Base-by-base conservation (phyloP, 2,113 vertebrate species). In the Oxygymnocypris stewartii region DNA sequence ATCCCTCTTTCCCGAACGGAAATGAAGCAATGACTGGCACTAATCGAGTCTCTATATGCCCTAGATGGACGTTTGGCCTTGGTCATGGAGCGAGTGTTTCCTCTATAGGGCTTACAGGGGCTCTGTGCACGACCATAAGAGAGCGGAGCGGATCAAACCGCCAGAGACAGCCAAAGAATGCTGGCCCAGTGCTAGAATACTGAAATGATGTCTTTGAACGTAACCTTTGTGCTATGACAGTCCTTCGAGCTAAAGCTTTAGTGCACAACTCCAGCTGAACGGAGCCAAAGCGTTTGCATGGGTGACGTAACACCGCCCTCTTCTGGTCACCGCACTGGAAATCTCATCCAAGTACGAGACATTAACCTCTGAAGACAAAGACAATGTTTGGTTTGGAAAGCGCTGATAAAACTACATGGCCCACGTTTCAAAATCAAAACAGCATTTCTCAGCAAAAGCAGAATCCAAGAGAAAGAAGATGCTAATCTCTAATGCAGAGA, bases 291-390 rank as follows among this genome's bases (percentile, higher is more conserved):
- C 31, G 6, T 28, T 25, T 35, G 23, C 28, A 85, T 83, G 71
- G 23, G 42, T 67, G 89, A 82, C 84, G 13, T 78, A 86, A 92
- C 67, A 90, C 90, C 92, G 93, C 94, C 95, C 94, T 90, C 95
- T 79, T 85, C 90, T 94, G 95, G 94, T 69, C 78, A 51, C 20
- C 12, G 57, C 47, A 11, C 18, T 65, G 6, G 47, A 85, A 79
- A 47, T 10, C 25, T 20, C 31, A 2, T 59, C 73, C 40, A 61
- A 31, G 20, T 67, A 14, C 44, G 10, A 88, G 47, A 83, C 67
- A 83, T 88, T 81, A 87, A 87, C 87, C 84, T 84, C 81, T 61
- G 76, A 84, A 81, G 85, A 87, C 79, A 87, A 90, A 88, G 85
- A 82, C 86, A 90, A 90, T 86, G 85, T 88, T 90, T 88, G 42